These are phyloP conservation scores for Drosophila kikkawai DNA, from an alignment of 1,140 invertebrate species.

Conservation along the genomic window DNA sequence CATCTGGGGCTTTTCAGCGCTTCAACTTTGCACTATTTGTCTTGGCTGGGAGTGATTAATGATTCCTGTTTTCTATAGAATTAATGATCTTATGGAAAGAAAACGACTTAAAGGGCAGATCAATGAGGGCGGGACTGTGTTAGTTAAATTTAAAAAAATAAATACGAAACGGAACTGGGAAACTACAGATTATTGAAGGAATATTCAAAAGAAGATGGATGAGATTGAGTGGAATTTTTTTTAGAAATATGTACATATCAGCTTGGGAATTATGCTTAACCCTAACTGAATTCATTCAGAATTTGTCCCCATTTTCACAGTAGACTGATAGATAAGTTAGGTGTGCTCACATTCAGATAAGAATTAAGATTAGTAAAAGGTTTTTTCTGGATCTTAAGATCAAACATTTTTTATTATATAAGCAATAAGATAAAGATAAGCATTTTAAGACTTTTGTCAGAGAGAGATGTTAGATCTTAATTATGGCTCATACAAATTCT, in stretches of 20 bases:
- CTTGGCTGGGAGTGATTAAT: conserved; percentile 24
- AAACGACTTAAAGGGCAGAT: conserved; percentile 21
- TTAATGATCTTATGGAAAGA: conserved; percentile 26
- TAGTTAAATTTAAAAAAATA: not conserved
- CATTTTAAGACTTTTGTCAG: not conserved
- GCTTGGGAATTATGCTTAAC: not conserved
- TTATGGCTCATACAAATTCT: not conserved
- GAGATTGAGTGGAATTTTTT: not conserved
- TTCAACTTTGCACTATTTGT: conserved; percentile 23
- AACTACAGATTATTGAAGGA: too few species aligned
- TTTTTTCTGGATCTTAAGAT: not conserved
- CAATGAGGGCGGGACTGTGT: conserved; percentile 19
- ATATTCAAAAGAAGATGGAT: not conserved
- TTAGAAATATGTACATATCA: not conserved
- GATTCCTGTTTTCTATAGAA: not conserved
- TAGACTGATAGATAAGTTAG: not conserved
- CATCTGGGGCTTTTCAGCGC: conserved; percentile 34
- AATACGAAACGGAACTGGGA: conserved; percentile 23
- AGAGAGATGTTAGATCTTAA: not conserved
- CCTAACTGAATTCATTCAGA: not conserved
- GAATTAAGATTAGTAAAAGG: not conserved
- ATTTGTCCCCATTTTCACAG: conserved; percentile 7
- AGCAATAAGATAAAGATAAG: not conserved
- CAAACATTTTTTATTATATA: not conserved
- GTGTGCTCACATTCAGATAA: not conserved